Evolutionary conservation across 2,113 vertebrate genomes (phyloP).

Genomic region (Solea solea): DNA sequence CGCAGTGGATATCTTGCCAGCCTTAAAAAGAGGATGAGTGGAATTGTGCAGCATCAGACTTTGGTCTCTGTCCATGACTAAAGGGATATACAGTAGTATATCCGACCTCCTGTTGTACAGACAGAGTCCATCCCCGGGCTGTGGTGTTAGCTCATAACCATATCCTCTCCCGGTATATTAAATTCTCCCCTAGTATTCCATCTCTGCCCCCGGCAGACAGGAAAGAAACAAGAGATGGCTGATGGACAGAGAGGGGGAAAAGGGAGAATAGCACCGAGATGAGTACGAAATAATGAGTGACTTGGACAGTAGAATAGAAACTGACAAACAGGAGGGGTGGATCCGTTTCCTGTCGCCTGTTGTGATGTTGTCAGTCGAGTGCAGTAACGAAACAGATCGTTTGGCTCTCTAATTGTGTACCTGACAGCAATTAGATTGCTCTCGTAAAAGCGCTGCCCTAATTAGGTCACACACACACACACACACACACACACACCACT

Average conservation of each 20-base stretch:
- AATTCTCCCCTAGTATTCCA: conserved; percentile 31
- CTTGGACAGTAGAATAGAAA: conserved; percentile 28
- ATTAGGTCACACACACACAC: conserved; percentile 43
- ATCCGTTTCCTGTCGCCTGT: conserved; percentile 22
- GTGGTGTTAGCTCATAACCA: conserved; percentile 47
- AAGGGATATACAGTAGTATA: conserved; percentile 8
- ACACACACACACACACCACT: conserved; percentile 26
- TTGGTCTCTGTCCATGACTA: conserved; percentile 23
- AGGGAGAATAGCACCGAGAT: background rate
- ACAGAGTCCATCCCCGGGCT: conserved; percentile 41
- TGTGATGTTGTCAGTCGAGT: conserved; percentile 34
- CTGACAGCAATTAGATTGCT: conserved; percentile 67
- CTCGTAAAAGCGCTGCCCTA: conserved; percentile 53
- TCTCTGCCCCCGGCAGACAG: conserved; percentile 39
- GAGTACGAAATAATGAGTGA: conserved; percentile 17
- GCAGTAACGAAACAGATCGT: conserved; percentile 32
- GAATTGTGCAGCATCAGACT: conserved; percentile 13
- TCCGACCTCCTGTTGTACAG: conserved; percentile 24
- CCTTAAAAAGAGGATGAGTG: background rate
- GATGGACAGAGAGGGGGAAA: conserved; percentile 19
- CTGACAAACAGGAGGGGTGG: conserved; percentile 16
- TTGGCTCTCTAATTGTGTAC: conserved; percentile 56
- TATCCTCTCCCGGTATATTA: conserved; percentile 32
- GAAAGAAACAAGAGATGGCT: conserved; percentile 12
- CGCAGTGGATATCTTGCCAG: background rate